Base-by-base conservation (phyloP, 2,113 vertebrate species). In the Thalassoma bifasciatum region DNA sequence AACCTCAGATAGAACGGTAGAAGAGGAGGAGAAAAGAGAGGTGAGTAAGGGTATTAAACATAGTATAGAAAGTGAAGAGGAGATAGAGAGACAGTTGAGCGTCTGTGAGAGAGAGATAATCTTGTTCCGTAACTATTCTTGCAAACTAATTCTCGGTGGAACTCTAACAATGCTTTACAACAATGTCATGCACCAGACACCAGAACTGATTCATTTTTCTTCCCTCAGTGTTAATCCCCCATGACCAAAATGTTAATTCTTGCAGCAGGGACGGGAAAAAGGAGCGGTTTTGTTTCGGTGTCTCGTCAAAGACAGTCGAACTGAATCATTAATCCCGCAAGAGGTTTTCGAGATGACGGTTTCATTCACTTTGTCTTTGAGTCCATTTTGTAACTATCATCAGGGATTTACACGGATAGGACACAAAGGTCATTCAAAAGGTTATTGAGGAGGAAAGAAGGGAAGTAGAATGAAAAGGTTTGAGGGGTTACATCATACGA, bases 131-230 rank as follows among this genome's bases (percentile, higher is more conserved):
- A n/a, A n/a, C n/a, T n/a, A n/a, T n/a, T n/a, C n/a, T n/a, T n/a
- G n/a, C 56, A 64, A 67, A 51, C 65, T 64, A 53, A 76, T 64
- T 71, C 61, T 54, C 57, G 0, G 4, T 71, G 56, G 68, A 34
- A 38, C 44, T 66, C 42, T 2, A 36, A 56, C 56, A 63, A 47
- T 37, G 65, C 46, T 77, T 74, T 30, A 38, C 46, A 70, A 70
- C 66, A 71, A 71, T 60, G 61, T 70, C 77, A 74, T 58, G 65
- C 84, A 81, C 52, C 57, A 79, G 19, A 72, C 75, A 52, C 64
- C 49, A 70, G 24, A 63, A 47, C 77, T 67, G 60, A 83, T 72
- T 57, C 26, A 46, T 67, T 77, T 59, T 73, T 54, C 46, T 59
- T 44, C 73, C 34, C 58, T 47, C 44, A 0, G 30, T 67, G 44